Base-by-base conservation (phyloP, 1,140 invertebrate genomes). In the Diorhabda sublineata region DNA sequence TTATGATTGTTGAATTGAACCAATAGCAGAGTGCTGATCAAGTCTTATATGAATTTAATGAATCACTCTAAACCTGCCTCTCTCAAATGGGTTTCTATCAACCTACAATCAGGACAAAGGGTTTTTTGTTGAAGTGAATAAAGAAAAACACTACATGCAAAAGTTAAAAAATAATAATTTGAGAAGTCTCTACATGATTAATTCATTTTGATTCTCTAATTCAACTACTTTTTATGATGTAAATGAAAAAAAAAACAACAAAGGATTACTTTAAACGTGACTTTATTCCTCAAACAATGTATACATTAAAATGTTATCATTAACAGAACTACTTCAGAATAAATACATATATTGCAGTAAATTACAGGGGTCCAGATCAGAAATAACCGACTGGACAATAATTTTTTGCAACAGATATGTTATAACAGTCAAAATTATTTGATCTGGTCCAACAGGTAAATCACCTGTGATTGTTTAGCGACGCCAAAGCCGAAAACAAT, bases 391-490 rank as follows among this genome's bases (percentile, higher is more conserved):
- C n/a, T 44, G 43, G 43, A 8, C 7, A 5, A 11, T 64, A 64
- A 52, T 47, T 41, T 41, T 47, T 56, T 63, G 8, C 61, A 63
- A 63, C 61, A 44, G n/a, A 44, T 42, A 45, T 8, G 9, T 44
- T 42, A 43, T 8, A 61, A 60, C 9, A 43, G 59, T 61, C 59
- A 43, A 42, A 58, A 45, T 56, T 59, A 60, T 47, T 59, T 43
- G 57, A 67, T 67, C 65, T 67, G 65, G 65, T 67, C 65, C 65
- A 67, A 67, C 65, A 67, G 67, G 60, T 64, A 44, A 42, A 26
- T 60, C 52, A 67, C 73, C 73, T 74, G 73, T 74, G 73, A 74
- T 74, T 71, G 70, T 57, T 9, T 62, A n/a, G 26, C 5, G 58
- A 44, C 44, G 44, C 3, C 61, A 11, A 26, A n/a, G n/a, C 68